Evolutionary conservation across 1,140 invertebrate genomes (phyloP).

Genomic region (Caenorhabditis elegans): WBcel235 BX284606.5:741501-742000

Average conservation of each 20-base stretch:
- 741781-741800: background rate
- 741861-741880: background rate
- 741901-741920: conserved; percentile 11
- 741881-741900: background rate
- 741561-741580: too few species aligned
- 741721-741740: background rate
- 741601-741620: too few species aligned
- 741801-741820: background rate
- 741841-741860: background rate
- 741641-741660: too few species aligned
- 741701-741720: background rate
- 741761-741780: conserved; percentile 1
- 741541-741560: too few species aligned
- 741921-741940: background rate
- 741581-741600: too few species aligned
- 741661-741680: too few species aligned
- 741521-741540: too few species aligned
- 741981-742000: background rate
- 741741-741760: conserved; percentile 11
- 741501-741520: too few species aligned
- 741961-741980: background rate
- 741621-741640: too few species aligned
- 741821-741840: background rate
- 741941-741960: conserved; percentile 29
- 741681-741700: too few species aligned